phyloP scores from a whole-genome alignment of 2,797 vertebrate species.

The Cheirogaleus major region DNA sequence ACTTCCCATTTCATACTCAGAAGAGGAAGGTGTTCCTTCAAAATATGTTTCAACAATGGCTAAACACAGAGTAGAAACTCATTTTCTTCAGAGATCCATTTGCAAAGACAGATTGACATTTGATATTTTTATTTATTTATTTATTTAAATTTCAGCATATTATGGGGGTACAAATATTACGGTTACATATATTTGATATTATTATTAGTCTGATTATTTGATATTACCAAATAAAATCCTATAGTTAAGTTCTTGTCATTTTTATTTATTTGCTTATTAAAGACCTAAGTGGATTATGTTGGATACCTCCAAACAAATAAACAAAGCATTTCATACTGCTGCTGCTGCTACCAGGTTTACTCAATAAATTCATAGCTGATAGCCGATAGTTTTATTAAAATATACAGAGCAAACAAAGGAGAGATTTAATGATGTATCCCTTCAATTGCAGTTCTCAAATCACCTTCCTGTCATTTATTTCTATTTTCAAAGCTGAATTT shows the following conservation, averaged over 20 bases:
- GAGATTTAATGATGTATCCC: neutral
- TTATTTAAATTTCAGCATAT: too few species aligned
- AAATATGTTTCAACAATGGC: neutral
- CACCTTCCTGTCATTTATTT: neutral
- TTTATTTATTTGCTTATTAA: slow-evolving; percentile 46
- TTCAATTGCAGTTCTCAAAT: neutral
- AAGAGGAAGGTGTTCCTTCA: neutral
- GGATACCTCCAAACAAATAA: neutral
- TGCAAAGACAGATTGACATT: neutral
- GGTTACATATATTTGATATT: neutral
- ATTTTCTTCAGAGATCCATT: neutral
- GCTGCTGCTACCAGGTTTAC: neutral
- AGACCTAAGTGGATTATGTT: neutral
- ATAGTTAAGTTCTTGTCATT: neutral
- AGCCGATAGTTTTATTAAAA: slow-evolving; percentile 25
- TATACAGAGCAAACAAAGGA: neutral
- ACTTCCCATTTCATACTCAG: neutral
- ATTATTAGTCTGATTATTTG: slow-evolving; percentile 4
- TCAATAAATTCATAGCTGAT: neutral
- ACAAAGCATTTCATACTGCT: neutral
- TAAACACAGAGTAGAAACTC: neutral
- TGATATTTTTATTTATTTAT: neutral
- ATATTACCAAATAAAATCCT: slow-evolving; percentile 19
- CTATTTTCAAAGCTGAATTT: slow-evolving; percentile 32
- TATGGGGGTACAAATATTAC: too few species aligned